Conservation (phyloP, 2,797 vertebrate species). For the Sebastiscus tertius region DNA sequence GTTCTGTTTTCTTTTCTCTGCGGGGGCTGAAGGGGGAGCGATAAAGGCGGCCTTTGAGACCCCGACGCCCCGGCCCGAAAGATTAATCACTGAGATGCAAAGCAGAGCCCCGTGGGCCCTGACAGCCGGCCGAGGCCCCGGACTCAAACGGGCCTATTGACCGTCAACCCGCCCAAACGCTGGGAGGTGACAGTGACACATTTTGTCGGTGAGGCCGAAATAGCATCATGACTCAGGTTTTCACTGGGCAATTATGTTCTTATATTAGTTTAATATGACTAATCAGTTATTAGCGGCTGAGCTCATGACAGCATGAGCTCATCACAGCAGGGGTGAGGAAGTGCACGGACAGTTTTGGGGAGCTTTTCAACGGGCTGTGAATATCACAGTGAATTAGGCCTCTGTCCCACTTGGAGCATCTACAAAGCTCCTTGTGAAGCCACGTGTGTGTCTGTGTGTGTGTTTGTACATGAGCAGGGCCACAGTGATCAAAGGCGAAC, state of each 20-base stretch:
- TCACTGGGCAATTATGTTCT: constrained; percentile 4
- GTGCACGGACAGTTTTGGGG: background rate
- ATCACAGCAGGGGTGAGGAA: constrained; percentile 9
- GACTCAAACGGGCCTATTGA: constrained; percentile 59
- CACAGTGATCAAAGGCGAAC: constrained; percentile 53
- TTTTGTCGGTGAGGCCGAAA: constrained; percentile 23
- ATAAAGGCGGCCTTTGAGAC: constrained; percentile 71
- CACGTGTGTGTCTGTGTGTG: background rate
- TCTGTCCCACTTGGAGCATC: constrained; percentile 48
- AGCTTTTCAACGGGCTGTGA: constrained; percentile 4
- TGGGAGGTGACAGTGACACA: constrained; percentile 26
- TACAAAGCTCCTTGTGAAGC: constrained; percentile 35
- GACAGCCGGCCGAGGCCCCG: constrained; percentile 38
- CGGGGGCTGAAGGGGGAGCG: constrained; percentile 26
- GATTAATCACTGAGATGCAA: constrained; percentile 74
- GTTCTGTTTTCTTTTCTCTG: constrained; percentile 66
- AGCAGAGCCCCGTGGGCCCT: constrained; percentile 39
- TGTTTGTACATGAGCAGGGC: constrained; percentile 29
- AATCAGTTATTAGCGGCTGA: constrained; percentile 55
- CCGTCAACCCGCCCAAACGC: background rate
- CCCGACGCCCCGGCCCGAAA: background rate
- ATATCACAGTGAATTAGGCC: constrained; percentile 29
- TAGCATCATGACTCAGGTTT: constrained; percentile 5
- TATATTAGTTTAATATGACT: constrained; percentile 21
- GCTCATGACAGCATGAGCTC: constrained; percentile 32